These are phyloP conservation scores for Deroptyus accipitrinus DNA, from an alignment of 2,113 vertebrate species.

Conservation along the genomic window DNA sequence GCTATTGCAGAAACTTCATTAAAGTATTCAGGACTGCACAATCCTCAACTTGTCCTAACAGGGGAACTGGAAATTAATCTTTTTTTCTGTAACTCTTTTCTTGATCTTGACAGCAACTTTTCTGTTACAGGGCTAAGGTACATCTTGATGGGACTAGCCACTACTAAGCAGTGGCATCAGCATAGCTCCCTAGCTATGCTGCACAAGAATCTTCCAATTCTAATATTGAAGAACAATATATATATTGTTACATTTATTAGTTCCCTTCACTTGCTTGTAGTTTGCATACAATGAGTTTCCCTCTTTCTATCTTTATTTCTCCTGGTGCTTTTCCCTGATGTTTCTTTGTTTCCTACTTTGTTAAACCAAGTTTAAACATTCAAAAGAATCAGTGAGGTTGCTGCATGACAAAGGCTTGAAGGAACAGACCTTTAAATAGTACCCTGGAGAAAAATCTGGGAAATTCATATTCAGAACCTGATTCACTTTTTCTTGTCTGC, in stretches of 20 bases:
- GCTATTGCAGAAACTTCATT: neutral
- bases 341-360: neutral
- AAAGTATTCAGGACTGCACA: neutral
- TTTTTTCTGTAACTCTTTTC: neutral
- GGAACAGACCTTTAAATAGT: neutral
- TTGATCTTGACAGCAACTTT: neutral
- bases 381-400: neutral
- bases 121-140: neutral
- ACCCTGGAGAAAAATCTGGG: neutral
- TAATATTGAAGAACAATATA: neutral
- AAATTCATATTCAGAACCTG: neutral
- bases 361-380: neutral
- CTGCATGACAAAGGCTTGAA: neutral
- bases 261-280: neutral
- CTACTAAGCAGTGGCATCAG: neutral
- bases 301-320: neutral
- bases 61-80: neutral
- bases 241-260: neutral
- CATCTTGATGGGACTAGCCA: neutral
- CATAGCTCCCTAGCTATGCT: neutral
- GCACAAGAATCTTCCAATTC: neutral
- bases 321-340: accelerated
- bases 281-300: neutral
- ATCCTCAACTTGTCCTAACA: neutral
- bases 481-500: neutral